Evolutionary conservation across 2,797 vertebrate species (phyloP), one percentile per base, ranked within the genome.

Genomic region (Iguana delicatissima): DNA sequence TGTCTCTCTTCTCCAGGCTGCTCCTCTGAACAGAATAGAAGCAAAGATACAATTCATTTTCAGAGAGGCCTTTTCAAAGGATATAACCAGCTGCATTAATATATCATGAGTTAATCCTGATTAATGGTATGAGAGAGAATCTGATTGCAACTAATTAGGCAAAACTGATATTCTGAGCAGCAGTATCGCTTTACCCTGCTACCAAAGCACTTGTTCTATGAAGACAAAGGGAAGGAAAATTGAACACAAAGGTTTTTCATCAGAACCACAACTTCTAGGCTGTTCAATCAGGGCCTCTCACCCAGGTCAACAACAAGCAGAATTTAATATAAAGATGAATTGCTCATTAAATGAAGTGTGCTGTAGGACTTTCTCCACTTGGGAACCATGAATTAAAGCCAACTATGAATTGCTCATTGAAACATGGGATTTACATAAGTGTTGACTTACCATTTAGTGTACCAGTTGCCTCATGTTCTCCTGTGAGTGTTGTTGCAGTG

Each of bases 21-120:
- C 89, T 12, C 46, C 89, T 91, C 90, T 92, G 80, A 89, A 7
- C 42, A 69, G 80, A 89, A 7, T 50, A 69, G 32, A 85, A 35
- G 57, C 92, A 89, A 90, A 92, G 72, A 87, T 0, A 0, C 57
- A 22, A 67, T 67, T 72, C 22, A 90, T 93, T 89, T 91, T 90
- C 24, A 89, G 38, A 89, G 29, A 84, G 72, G 55, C 72, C 38
- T 80, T 42, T 42, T 93, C 92, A 83, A 89, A 86, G 62, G 52
- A 64, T 0, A 0, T 87, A 3, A 1, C 0, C 0, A 57, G 50
- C 92, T 82, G 35, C 85, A 80, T 92, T 86, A 92, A 92, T 92
- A 89, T 83, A 64, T 86, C 84, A 93, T 90, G 18, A 92, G 13
- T 20, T 92, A 92, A 91, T 77, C 2, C 84, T 62, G 50, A 14